Percentiles rank a stretch among this genome's conserved stretches.
phyloP scores from a whole-genome alignment of 1,140 invertebrate genomes.

The Trypoxylus dichotomus region DNA sequence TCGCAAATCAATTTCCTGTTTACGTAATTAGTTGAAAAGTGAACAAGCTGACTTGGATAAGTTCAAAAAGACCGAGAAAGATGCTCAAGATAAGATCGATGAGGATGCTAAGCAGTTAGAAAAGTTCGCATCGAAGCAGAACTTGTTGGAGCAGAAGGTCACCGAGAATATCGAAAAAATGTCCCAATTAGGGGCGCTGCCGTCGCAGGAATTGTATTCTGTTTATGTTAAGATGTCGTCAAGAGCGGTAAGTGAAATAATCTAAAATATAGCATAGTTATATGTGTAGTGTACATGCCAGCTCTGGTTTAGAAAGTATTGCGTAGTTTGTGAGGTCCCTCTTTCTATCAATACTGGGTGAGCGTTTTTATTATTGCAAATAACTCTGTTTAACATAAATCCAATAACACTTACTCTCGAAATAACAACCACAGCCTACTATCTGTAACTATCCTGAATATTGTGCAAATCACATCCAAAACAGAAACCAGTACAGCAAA shows the following conservation, averaged over 20 bases:
- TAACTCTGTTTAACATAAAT: too few relatives aligned
- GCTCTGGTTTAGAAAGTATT: too few relatives aligned
- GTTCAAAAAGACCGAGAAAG: slow-evolving; percentile 87
- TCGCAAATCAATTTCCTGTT: neutral
- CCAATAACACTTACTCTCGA: too few relatives aligned
- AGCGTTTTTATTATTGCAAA: too few relatives aligned
- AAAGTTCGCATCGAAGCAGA: slow-evolving; percentile 96
- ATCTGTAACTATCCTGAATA: too few relatives aligned
- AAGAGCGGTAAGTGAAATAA: slow-evolving; percentile 73
- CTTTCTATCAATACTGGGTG: too few relatives aligned
- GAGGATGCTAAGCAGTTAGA: slow-evolving; percentile 96
- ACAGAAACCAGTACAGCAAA: too few relatives aligned
- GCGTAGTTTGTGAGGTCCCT: too few relatives aligned
- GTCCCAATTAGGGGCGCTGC: slow-evolving; percentile 88
- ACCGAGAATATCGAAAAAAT: slow-evolving; percentile 96
- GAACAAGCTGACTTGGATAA: slow-evolving; percentile 79
- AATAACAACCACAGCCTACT: too few relatives aligned
- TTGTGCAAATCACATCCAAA: too few relatives aligned
- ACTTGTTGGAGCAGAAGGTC: slow-evolving; percentile 90
- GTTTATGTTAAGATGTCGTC: slow-evolving; percentile 87
- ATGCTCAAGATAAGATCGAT: slow-evolving; percentile 93
- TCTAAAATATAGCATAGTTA: too few relatives aligned
- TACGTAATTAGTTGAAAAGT: slow-evolving; percentile 57
- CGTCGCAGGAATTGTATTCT: slow-evolving; percentile 86
- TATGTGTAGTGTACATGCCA: too few relatives aligned